phyloP scores from a whole-genome alignment of 2,113 vertebrate species.

The Suricata suricatta region DNA sequence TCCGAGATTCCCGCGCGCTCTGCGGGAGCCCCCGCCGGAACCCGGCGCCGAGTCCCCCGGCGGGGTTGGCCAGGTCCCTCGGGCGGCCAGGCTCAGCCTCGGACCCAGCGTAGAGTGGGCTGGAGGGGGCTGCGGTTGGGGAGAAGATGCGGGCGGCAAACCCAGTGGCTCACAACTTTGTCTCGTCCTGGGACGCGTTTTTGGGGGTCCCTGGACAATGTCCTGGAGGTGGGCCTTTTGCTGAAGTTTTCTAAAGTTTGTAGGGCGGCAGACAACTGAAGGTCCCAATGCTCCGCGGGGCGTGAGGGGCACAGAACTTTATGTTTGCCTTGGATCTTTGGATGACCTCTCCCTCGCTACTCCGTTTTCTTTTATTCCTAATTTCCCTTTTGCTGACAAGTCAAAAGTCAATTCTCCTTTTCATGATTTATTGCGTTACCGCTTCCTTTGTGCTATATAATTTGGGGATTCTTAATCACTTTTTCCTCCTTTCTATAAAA shows the following conservation, averaged over 20 bases:
- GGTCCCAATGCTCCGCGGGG: not conserved
- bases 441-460: not conserved
- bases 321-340: not conserved
- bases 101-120: not conserved
- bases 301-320: not conserved
- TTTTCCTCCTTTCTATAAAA: not conserved
- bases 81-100: not conserved
- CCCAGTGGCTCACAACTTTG: not conserved
- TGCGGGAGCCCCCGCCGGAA: not conserved
- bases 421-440: not conserved
- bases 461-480: not conserved
- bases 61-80: not conserved
- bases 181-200: not conserved
- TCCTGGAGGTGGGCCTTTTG: not conserved
- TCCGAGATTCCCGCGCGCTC: not conserved
- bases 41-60: not conserved
- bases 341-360: not conserved
- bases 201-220: not conserved
- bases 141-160: not conserved
- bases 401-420: not conserved
- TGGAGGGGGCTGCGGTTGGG: not conserved
- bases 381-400: not conserved
- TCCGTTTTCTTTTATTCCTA: not conserved
- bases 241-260: conserved; percentile 42
- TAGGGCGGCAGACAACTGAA: not conserved